Conservation (phyloP, 2,113 vertebrate species). For the Ceyx cyanopectus region DNA sequence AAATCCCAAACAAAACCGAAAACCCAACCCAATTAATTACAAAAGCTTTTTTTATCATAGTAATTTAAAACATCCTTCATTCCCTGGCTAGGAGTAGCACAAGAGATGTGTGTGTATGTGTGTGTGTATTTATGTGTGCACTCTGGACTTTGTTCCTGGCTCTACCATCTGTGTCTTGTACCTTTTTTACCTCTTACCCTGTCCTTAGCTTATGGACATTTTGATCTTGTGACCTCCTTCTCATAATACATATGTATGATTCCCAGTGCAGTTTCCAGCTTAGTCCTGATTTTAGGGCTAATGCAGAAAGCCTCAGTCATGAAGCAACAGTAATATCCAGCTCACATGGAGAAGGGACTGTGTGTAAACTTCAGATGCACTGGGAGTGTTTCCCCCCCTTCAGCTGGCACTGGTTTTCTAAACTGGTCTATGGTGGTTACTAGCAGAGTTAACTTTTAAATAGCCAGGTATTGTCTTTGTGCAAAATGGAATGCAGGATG, state of each 20-base stretch:
- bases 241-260: neutral
- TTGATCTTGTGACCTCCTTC: neutral
- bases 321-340: neutral
- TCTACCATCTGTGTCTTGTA: neutral
- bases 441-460: conserved; percentile 34
- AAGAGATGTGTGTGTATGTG: accelerated
- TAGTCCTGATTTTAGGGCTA: neutral
- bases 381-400: neutral
- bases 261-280: neutral
- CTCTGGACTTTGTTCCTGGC: neutral
- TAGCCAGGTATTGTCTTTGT: neutral
- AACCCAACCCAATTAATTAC: neutral
- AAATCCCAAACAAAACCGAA: neutral
- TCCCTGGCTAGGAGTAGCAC: neutral
- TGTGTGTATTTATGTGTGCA: neutral
- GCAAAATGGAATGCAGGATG: conserved; percentile 38
- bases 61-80: neutral
- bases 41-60: neutral
- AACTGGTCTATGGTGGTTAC: neutral
- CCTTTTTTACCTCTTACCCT: neutral
- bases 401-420: neutral
- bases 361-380: neutral
- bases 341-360: neutral
- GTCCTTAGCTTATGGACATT: neutral
- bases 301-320: neutral